Evolutionary conservation across 2,113 vertebrate species (phyloP), one percentile per base, ranked within the genome.

Genomic region (Sisor rabdophorus): DNA sequence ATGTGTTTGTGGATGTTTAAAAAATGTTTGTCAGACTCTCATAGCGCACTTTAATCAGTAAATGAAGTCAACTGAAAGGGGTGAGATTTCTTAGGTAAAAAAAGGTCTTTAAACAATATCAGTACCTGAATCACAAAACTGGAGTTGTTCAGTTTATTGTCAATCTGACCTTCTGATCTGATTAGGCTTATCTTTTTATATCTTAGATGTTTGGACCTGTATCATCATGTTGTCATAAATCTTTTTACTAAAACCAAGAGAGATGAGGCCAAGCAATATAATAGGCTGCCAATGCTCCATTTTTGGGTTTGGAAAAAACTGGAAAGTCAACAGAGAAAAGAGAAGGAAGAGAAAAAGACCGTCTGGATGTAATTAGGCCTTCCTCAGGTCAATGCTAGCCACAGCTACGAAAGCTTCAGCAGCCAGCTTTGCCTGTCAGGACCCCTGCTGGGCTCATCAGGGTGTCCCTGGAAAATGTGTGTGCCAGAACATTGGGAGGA

Each of bases 281-380:
- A 91, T 88, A 86, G 87, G 88, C 12, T 64, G 75, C 91, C 91
- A 93, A 83, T 86, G 85, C 87, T 40, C 87, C 86, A 92, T 94
- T 92, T 94, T 93, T 92, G 90, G 77, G 48, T 47, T 56, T 71
- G 55, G 64, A 76, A 70, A 73, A 50, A 70, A 11, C 47, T 71
- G 53, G 53, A 36, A 50, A 67, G 58, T 53, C 73, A 64, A 71
- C 24, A 72, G 17, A 53, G 24, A 74, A 76, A 20, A 72, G 30
- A 65, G 28, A 71, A 48, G 32, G 63, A 76, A 64, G 55, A 87
- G 61, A 80, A 48, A 78, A 55, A 11, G 56, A 61, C 87, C 84
- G 90, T 94, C 92, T 96, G 95, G 87, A 94, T 93, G 88, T 86
- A 92, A 94, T 96, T 94, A 95, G 71, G 63, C 87, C 88, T 86